These are phyloP conservation scores for Neoaliturus tenellus DNA, from an alignment of 2,888 invertebrate species.

Conservation along the genomic window DNA sequence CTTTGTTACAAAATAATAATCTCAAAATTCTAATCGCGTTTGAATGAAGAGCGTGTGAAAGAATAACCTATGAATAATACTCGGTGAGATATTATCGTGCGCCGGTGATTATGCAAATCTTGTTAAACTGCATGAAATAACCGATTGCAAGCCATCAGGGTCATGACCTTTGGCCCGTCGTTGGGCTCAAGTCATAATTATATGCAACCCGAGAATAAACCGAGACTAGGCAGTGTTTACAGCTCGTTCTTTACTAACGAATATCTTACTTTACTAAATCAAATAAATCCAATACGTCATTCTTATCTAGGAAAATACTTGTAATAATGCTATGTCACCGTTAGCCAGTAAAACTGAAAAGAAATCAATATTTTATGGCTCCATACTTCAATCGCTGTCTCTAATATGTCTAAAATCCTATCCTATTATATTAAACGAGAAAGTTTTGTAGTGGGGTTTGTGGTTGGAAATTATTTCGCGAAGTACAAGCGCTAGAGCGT, in stretches of 20 bases:
- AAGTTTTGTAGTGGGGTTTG: too few species aligned
- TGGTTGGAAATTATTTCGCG: too few species aligned
- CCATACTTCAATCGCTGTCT: too few species aligned
- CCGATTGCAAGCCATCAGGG: background rate
- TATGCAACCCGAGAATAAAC: background rate
- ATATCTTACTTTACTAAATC: background rate
- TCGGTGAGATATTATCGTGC: constrained; percentile 1
- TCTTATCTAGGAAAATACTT: too few species aligned
- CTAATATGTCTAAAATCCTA: too few species aligned
- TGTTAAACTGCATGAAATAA: constrained; percentile 2
- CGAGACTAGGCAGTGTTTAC: background rate
- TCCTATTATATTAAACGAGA: too few species aligned
- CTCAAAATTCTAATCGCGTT: background rate
- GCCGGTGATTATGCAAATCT: background rate
- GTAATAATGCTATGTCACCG: too few species aligned
- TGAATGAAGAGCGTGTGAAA: background rate
- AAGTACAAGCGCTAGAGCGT: too few species aligned
- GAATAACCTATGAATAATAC: background rate
- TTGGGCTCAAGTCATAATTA: background rate
- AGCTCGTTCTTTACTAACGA: background rate
- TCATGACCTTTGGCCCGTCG: background rate
- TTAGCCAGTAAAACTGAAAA: too few species aligned
- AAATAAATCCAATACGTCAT: too few species aligned
- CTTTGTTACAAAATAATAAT: too few species aligned
- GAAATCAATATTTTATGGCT: too few species aligned